Base-by-base conservation (phyloP, 2,888 invertebrate species). In the Anthoptus insignis region DNA sequence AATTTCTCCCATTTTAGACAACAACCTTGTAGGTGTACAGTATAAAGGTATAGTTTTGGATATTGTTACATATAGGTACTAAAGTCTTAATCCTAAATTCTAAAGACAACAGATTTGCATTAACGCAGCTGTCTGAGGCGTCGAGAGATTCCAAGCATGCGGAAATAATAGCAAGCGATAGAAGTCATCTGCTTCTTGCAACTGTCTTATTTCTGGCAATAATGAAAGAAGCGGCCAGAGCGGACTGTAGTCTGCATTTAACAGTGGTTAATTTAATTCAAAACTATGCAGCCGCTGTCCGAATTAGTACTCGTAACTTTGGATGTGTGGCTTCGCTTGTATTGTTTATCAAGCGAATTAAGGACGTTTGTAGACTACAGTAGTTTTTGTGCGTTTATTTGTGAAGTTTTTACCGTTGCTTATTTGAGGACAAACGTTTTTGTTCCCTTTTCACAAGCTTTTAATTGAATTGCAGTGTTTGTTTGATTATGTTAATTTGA, bases 261-360 rank as follows among this genome's bases (percentile, higher is more conserved):
- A 69, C 72, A 74, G 73, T 74, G 74, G 73, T 72, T 69, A 76
- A 75, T 79, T 76, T 70, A 78, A 75, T 78, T 80, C 74, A 76
- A 77, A 79, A 76, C 73, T 61, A 61, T 59, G 67, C 68, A 69
- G 49, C 65, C 59, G 53, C 64, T 77, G 68, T 74, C 80, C 75
- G 76, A 81, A 87, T 87, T 85, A 85, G 85, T 73, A 70, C 66
- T 72, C 66, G 74, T 68, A 59, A 67, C 75, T 77, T 75, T 77
- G 76, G 74, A 70, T 66, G 64, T 70, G 68, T 70, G 71, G 73
- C 76, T 75, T 77, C 76, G 70, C 72, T 68, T 74, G 70, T 69
- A 65, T 72, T 68, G 70, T 72, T 72, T 76, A 71, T 66, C 52
- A 65, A 59, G 21, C 24, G 52, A 21, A 24, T 45, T 61, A 47